Evolutionary conservation across 2,113 vertebrate genomes (phyloP), one percentile per base, ranked within the genome.

Genomic region (Eulemur rufifrons): DNA sequence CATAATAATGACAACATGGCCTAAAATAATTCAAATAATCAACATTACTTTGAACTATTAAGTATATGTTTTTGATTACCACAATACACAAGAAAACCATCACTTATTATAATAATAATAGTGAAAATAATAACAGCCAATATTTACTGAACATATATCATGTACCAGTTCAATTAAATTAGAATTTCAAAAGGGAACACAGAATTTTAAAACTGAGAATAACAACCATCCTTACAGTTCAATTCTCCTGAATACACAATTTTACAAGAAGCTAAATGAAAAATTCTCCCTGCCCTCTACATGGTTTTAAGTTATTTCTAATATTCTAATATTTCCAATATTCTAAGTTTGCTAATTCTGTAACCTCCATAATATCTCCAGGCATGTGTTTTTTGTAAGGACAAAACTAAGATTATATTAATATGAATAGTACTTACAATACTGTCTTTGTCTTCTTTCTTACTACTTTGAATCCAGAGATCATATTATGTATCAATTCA

Each of bases 361-460:
- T 54, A 80, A 74, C 8, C 25, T 54, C n/a, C 45, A 29, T 42
- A 56, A 83, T 6, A 63, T 91, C 54, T 91, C 15, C 23, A 92
- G 50, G 29, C 21, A 42, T n/a, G 52, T 52, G 14, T 18, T 63
- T 15, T 42, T 68, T 87, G 50, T 73, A 63, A 85, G 56, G 64
- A 81, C 56, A 97, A 89, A 92, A 93, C 20, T 42, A 86, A 90
- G 63, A 32, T 14, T 8, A 64, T 56, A 54, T 69, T 59, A 52
- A 52, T 18, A 34, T 37, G 13, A 29, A 45, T 14, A 6, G n/a
- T 95, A 98, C 97, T 98, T 96, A 97, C 95, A 98, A 68, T 59
- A 98, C 92, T 0, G 86, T 98, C 96, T 96, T 91, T 0, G 95
- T 97, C 81, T 69, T 93, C 92, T 97, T 98, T 95, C 98, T 97